Conservation (phyloP, 2,797 vertebrate genomes). For the Dendrocincla fuliginosa region DNA sequence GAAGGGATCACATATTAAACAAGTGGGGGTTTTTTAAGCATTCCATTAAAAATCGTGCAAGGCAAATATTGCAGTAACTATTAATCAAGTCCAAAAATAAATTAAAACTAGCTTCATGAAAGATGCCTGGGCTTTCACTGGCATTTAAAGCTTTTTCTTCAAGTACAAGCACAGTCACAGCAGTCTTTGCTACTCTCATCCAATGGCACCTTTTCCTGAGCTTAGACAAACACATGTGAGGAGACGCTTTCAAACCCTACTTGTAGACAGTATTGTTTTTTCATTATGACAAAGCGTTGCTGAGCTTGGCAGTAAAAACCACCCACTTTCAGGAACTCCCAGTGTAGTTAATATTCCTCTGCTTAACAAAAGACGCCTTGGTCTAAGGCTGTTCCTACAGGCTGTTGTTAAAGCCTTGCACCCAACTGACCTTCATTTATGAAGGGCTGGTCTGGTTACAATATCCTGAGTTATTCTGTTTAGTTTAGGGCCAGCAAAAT, state of each 20-base stretch:
- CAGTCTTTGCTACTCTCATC: slow-evolving; percentile 51
- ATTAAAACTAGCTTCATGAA: slow-evolving; percentile 48
- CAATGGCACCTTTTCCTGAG: slow-evolving; percentile 21
- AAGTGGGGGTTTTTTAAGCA: not conserved
- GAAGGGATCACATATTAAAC: slow-evolving; percentile 4
- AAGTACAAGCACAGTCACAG: slow-evolving; percentile 36
- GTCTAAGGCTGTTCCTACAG: not conserved
- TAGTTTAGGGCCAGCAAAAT: not conserved
- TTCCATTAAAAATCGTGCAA: slow-evolving; percentile 50
- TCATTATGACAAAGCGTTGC: slow-evolving; percentile 56
- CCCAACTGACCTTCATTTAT: not conserved
- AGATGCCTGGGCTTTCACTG: not conserved
- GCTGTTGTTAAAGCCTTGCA: not conserved
- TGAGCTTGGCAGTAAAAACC: slow-evolving; percentile 56
- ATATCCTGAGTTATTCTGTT: not conserved
- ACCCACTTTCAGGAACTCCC: slow-evolving; percentile 46
- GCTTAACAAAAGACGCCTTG: not conserved
- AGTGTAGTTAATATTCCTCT: not conserved
- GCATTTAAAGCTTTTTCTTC: slow-evolving; percentile 56
- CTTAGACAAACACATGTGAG: slow-evolving; percentile 36
- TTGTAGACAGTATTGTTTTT: slow-evolving; percentile 60
- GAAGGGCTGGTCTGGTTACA: not conserved
- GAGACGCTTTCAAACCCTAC: slow-evolving; percentile 52
- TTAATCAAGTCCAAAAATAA: slow-evolving; percentile 62
- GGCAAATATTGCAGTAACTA: slow-evolving; percentile 32